Evolutionary conservation across 2,797 vertebrate genomes (phyloP).

Genomic region (Macroramphosus scolopax): DNA sequence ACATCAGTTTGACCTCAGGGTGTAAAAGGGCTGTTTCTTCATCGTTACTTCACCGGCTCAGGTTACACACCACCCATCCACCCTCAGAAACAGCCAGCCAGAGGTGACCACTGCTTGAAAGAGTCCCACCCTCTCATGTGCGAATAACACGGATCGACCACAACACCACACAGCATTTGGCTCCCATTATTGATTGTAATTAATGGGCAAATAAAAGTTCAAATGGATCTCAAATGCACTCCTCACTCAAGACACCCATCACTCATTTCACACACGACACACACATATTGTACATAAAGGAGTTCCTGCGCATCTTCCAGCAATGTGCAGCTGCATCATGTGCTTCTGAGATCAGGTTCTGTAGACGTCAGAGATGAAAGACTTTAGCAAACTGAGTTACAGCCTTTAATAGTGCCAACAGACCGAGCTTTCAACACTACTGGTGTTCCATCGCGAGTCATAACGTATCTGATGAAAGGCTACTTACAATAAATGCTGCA

Average conservation of each 20-base stretch:
- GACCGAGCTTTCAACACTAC: neutral
- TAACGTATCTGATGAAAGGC: neutral
- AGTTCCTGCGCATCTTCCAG: neutral
- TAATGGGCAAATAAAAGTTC: conserved; percentile 36
- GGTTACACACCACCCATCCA: conserved; percentile 55
- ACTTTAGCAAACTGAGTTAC: neutral
- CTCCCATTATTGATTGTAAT: conserved; percentile 38
- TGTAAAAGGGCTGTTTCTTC: conserved; percentile 58
- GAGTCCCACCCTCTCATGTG: conserved; percentile 12
- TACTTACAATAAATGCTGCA: conserved; percentile 19
- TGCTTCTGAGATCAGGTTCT: neutral
- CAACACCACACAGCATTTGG: conserved; percentile 50
- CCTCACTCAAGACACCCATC: conserved; percentile 11
- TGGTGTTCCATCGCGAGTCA: neutral
- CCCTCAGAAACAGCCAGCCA: conserved; percentile 19
- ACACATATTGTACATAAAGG: conserved; percentile 1
- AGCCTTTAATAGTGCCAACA: neutral
- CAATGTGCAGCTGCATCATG: neutral
- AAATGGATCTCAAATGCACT: conserved; percentile 41
- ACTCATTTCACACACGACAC: neutral
- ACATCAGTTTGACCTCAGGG: conserved; percentile 66
- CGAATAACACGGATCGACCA: conserved; percentile 28
- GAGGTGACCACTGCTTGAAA: conserved; percentile 19
- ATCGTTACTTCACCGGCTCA: conserved; percentile 62
- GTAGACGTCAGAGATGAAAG: neutral